Base-by-base conservation (phyloP, 2,113 vertebrate species). In the Hypomesus transpacificus region DNA sequence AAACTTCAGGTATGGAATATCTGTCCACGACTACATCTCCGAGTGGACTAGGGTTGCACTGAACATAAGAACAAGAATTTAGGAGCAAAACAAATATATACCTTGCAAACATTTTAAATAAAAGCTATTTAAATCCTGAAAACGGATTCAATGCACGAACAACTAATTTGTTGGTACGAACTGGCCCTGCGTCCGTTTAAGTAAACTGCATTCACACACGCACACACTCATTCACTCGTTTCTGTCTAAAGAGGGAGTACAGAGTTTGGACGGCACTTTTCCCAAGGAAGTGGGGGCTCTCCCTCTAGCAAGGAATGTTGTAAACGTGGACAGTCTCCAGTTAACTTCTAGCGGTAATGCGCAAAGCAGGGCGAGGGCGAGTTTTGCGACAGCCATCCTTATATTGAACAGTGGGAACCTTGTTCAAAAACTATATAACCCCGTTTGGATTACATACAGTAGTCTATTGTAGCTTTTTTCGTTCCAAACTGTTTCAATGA, bases 21-120 rank as follows among this genome's bases (percentile, higher is more conserved):
- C 94, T 86, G 78, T 98, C 95, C 77, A 98, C 94, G 71, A 94
- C 91, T 67, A 98, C 94, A 79, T 98, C 97, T 81, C 93, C 95
- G 68, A 96, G 86, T 0, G 96, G 95, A 3, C 92, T 94, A 5
- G 95, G 93, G 50, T 94, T 93, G 0, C 91, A 89, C 72, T 89
- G 83, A 70, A 80, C 87, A 8, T 61, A 79, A 24, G 68, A 69
- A 74, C 81, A 80, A 17, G 85, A 1, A 57, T 71, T 3, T 14
- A 92, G 69, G 9, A 94, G 65, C 4, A 91, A 78, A 20, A 89
- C 1, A 14, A 84, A 4, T 60, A 86, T 0, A 69, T 82, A 73
- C 59, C 79, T 80, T 6, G 68, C 14, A 68, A 80, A 84, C 90
- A 91, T 89, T 26, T 61, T 84, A 20, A 21, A 24, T n/a, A 67